Base-by-base conservation (phyloP, 2,113 vertebrate species). In the Platichthys stellatus region DNA sequence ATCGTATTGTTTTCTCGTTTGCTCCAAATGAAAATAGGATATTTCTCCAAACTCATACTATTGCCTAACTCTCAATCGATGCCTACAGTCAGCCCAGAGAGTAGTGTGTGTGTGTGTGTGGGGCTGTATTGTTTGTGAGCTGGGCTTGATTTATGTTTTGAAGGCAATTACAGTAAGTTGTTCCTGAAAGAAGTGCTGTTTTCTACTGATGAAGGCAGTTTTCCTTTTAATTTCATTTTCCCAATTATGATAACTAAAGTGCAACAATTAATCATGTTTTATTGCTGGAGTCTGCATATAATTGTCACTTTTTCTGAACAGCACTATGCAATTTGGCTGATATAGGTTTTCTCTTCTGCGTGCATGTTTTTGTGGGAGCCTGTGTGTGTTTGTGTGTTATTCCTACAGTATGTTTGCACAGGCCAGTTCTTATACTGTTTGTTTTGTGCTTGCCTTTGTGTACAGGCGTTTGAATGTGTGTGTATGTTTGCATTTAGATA, bases 191-290 rank as follows among this genome's bases (percentile, higher is more conserved):
- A 87, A 58, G 64, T 40, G 72, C 66, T 61, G 69, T 82, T 91
- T 90, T 88, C 80, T 57, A 76, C 76, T 78, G 84, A 88, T 90
- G 79, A 78, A 53, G 56, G 85, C 91, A 90, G 28, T 93, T 92
- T 86, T 80, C 45, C 28, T 81, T 91, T 90, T 88, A 78, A 91
- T 88, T 87, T 89, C 24, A 89, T 87, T 85, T 86, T 72, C 54
- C 70, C 78, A 85, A 86, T 91, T 89, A 91, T 81, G 73, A 83
- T 82, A 90, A 84, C 76, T 80, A 80, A 88, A 91, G 86, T 81
- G 79, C 63, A 74, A 90, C 77, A 87, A 93, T 94, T 86, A 91
- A 93, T 93, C 90, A 84, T 69, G 63, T 72, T 82, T 74, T 87
- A 69, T 64, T 86, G 89, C 91, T 92, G 89, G 91, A 86, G 86